Percentiles rank a stretch among this genome's conserved stretches.
phyloP scores from a whole-genome alignment of 2,113 vertebrate species.

The Poeciliopsis prolifica region DNA sequence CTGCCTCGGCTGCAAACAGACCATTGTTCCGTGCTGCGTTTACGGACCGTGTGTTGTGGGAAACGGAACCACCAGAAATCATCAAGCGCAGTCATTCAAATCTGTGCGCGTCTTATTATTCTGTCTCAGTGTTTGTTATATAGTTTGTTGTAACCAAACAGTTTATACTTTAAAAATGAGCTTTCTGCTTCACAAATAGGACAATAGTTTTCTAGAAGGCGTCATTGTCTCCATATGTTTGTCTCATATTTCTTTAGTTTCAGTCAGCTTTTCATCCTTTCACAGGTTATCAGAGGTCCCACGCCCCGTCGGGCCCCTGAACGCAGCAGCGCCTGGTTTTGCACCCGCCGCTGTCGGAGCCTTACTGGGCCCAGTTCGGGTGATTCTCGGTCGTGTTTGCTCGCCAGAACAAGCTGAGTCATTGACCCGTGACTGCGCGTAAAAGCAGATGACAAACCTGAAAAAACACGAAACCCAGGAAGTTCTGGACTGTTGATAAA shows the following conservation, averaged over 20 bases:
- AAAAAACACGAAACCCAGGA: neutral
- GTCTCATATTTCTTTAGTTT: neutral
- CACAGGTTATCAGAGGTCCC: neutral
- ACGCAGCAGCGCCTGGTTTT: neutral
- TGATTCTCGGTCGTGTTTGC: too few species aligned
- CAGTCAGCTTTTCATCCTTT: neutral
- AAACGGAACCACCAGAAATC: neutral
- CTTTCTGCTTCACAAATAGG: too few species aligned
- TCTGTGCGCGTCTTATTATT: neutral
- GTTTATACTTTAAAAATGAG: neutral
- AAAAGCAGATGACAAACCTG: neutral
- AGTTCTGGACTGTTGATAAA: too few species aligned
- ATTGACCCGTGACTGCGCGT: neutral
- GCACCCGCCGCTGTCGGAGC: too few species aligned
- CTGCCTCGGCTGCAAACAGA: slow-evolving; percentile 8
- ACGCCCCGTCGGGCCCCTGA: neutral
- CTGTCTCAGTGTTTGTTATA: neutral
- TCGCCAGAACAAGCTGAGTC: slow-evolving; percentile 2
- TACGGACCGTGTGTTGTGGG: slow-evolving; percentile 19
- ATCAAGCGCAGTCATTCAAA: neutral
- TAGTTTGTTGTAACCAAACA: neutral
- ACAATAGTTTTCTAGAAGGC: neutral
- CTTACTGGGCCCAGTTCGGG: too few species aligned
- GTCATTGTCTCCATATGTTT: neutral
- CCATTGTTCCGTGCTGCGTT: slow-evolving; percentile 45